phyloP scores from a whole-genome alignment of 1,140 invertebrate genomes.

The Papilio helenus region DNA sequence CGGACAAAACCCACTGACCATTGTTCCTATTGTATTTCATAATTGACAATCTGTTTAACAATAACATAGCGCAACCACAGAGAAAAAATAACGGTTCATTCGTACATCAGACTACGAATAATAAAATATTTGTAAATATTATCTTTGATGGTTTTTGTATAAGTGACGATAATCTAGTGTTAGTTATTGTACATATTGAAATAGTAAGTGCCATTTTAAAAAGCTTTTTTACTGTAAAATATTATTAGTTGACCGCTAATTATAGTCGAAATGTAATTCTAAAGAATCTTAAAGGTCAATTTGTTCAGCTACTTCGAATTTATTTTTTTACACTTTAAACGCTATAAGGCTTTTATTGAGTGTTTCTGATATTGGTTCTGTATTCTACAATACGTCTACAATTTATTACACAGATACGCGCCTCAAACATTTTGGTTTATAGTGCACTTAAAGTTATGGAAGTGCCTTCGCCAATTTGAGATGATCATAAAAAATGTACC shows the following conservation, averaged over 20 bases:
- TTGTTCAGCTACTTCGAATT: not conserved
- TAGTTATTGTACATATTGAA: not conserved
- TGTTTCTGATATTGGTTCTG: not conserved
- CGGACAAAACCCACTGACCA: conserved; percentile 60
- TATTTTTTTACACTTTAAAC: too few relatives aligned
- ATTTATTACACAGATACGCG: not conserved
- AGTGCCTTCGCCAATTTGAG: conserved; percentile 46
- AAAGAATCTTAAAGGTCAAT: not conserved
- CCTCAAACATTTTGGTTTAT: conserved; percentile 24
- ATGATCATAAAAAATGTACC: conserved; percentile 60
- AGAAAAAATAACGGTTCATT: conserved; percentile 1
- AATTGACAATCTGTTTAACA: conserved; percentile 23
- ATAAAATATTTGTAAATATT: not conserved
- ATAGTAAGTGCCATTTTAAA: not conserved
- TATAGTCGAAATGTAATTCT: not conserved
- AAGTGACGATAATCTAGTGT: not conserved
- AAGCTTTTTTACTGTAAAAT: not conserved
- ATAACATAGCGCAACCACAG: conserved; percentile 11
- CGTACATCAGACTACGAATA: not conserved
- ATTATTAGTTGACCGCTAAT: not conserved
- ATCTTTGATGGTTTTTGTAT: not conserved
- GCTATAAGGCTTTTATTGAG: not conserved
- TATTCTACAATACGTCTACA: not conserved
- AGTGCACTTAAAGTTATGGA: conserved; percentile 42
- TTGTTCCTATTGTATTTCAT: conserved; percentile 48